Conservation (phyloP, 2,888 invertebrate genomes). For the Coleophora deauratella region DNA sequence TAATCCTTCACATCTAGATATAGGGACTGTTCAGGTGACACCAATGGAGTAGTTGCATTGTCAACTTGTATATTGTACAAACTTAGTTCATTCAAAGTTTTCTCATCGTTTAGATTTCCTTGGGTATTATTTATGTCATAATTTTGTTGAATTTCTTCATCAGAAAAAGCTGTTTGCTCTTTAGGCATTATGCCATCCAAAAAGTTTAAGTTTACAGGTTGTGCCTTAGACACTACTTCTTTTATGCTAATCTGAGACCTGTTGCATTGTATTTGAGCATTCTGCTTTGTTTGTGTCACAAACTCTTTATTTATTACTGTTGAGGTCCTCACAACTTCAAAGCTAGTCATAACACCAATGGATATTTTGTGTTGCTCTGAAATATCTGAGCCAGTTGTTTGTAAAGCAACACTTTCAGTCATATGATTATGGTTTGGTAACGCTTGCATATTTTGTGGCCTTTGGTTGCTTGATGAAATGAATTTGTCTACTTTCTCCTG, state of each 20-base stretch:
- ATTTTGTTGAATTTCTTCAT: slow-evolving; percentile 10
- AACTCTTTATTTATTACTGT: slow-evolving; percentile 61
- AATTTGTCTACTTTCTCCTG: slow-evolving; percentile 78
- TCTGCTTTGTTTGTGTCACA: slow-evolving; percentile 40
- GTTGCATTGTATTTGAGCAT: slow-evolving; percentile 58
- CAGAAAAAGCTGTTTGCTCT: slow-evolving; percentile 8
- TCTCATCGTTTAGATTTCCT: slow-evolving; percentile 41
- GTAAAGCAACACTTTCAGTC: slow-evolving; percentile 41
- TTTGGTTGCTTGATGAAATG: slow-evolving; percentile 31
- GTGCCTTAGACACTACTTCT: slow-evolving; percentile 42
- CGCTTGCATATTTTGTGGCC: slow-evolving; percentile 27
- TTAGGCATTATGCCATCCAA: slow-evolving; percentile 54
- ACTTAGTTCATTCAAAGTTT: slow-evolving; percentile 61
- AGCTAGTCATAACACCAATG: slow-evolving; percentile 82
- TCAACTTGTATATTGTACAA: slow-evolving; percentile 61
- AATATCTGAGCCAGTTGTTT: slow-evolving; percentile 35
- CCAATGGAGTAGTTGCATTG: slow-evolving; percentile 57
- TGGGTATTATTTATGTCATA: too few relatives aligned
- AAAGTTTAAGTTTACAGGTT: slow-evolving; percentile 49
- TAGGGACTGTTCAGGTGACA: slow-evolving; percentile 62
- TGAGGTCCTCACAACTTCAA: slow-evolving; percentile 74
- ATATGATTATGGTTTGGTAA: slow-evolving; percentile 32
- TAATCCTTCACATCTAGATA: slow-evolving; percentile 65
- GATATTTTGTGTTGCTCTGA: slow-evolving; percentile 72
- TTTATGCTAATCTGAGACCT: slow-evolving; percentile 59